Conservation (phyloP, 2,888 invertebrate genomes). For the Tipula confusa region DNA sequence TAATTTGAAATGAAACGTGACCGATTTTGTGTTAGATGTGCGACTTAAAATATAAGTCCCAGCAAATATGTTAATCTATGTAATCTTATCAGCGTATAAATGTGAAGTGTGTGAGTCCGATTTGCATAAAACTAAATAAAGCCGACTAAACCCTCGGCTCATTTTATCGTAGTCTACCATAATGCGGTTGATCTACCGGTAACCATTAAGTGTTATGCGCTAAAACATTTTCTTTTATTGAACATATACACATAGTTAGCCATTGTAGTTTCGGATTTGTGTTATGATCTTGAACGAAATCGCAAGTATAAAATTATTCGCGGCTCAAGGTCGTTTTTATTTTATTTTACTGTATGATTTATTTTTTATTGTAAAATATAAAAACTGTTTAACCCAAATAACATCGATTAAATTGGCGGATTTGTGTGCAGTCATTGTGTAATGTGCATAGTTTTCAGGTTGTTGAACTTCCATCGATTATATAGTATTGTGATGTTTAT, state of each 20-base stretch:
- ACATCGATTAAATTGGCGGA: too few species aligned
- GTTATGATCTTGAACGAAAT: neutral
- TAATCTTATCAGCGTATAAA: too few species aligned
- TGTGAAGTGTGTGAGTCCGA: too few species aligned
- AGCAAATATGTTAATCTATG: too few species aligned
- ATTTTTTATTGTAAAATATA: neutral
- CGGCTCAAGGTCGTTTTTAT: neutral
- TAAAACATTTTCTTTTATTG: neutral
- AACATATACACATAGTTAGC: neutral
- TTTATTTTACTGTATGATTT: neutral
- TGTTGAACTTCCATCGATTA: neutral
- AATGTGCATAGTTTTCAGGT: neutral
- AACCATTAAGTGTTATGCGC: neutral
- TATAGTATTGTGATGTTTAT: neutral
- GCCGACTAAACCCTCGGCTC: too few species aligned
- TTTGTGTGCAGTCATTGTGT: neutral
- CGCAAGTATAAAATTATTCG: neutral
- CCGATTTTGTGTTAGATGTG: too few species aligned
- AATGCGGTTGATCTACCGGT: neutral
- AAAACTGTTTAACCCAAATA: neutral
- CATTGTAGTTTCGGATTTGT: neutral
- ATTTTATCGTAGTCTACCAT: too few species aligned
- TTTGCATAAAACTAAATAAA: too few species aligned
- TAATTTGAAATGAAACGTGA: too few species aligned
- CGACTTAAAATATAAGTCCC: too few species aligned